Base-by-base conservation (phyloP, 2,888 invertebrate genomes). In the Tiliacea aurago region DNA sequence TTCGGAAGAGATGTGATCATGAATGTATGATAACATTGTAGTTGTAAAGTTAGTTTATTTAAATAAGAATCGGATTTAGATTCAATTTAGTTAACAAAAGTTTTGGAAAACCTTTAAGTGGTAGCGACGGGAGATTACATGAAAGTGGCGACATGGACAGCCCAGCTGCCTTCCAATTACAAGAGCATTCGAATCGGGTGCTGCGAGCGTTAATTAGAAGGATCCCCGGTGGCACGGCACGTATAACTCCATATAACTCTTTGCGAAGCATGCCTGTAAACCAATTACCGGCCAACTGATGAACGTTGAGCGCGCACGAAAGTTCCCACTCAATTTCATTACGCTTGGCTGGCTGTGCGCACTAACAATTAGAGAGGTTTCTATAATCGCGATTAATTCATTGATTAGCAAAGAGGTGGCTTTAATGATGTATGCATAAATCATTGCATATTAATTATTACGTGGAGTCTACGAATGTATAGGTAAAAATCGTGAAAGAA, bases 281-380 rank as follows among this genome's bases (percentile, higher is more conserved):
- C 95, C 95, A 96, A 95, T 95, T 95, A 95, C 93, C 92, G 93
- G 91, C 87, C 88, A 88, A 87, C 91, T 91, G 93, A 95, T 94
- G 93, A 93, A 93, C 92, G 92, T 86, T 84, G 90, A 91, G 90
- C 91, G 91, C 90, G 92, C 91, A 91, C 91, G 91, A 93, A 92
- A 94, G 91, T 93, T 92, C 92, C 90, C 92, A 93, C 91, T 93
- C 91, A 90, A 91, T 93, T 92, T 90, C 90, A 93, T 92, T 93
- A 93, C 91, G 92, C 91, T 91, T 89, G 91, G 90, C 88, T 89
- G 91, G 90, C 88, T 90, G 91, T 91, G 91, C 91, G 87, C 90
- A 86, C 91, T 91, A 92, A 91, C 91, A 89, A 92, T 93, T 92
- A 91, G 90, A 91, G 90, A 90, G 89, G 89, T 91, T 90, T 92